These are phyloP conservation scores for Mactromeris polynyma DNA, from an alignment of 2,888 invertebrate species.

Conservation along the genomic window DNA sequence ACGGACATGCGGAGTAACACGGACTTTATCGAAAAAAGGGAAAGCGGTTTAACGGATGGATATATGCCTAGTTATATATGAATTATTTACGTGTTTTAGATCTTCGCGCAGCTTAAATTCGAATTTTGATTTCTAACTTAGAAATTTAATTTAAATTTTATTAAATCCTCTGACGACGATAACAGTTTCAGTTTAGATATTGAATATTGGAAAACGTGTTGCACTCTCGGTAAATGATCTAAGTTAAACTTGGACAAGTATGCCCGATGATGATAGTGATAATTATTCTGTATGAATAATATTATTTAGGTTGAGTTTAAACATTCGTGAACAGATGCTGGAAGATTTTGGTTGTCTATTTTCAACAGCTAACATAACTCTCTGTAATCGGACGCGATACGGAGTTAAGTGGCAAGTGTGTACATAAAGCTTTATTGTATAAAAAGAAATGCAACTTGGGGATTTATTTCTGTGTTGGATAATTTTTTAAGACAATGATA, in stretches of 20 bases:
- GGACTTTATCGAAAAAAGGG: constrained; percentile 12
- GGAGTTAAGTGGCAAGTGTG: not conserved
- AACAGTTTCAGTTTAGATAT: not conserved
- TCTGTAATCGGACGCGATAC: not conserved
- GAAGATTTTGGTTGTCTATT: not conserved
- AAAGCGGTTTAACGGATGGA: not conserved
- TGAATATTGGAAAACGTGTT: constrained; percentile 15
- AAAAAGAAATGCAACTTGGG: constrained; percentile 1
- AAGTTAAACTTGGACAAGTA: not conserved
- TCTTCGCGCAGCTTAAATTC: not conserved
- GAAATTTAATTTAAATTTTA: constrained; percentile 10
- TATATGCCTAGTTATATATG: not conserved
- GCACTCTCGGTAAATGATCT: not conserved
- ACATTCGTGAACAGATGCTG: not conserved
- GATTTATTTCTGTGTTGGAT: not conserved
- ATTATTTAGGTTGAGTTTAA: not conserved
- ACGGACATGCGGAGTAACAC: constrained; percentile 1
- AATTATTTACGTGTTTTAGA: not conserved
- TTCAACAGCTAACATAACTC: not conserved
- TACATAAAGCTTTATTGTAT: not conserved
- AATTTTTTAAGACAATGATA: not conserved
- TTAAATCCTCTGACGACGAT: not conserved
- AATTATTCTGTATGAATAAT: not conserved
- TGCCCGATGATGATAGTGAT: not conserved
- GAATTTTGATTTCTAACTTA: not conserved